Base-by-base conservation (phyloP, 2,797 vertebrate species). In the Lagodon rhomboides region DNA sequence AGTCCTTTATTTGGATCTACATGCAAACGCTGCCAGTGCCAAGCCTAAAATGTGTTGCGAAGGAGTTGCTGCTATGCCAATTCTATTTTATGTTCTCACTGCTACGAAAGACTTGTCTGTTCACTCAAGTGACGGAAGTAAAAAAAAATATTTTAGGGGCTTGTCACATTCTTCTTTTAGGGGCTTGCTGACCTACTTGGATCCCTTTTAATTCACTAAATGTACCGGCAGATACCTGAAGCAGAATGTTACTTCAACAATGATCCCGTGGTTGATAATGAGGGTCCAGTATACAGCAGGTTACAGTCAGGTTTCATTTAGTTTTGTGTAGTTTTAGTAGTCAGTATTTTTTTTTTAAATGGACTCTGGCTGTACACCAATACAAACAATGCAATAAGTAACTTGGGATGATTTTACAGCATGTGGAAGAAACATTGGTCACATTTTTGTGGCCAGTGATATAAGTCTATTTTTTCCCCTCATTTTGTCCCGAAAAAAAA, bases 41-140 rank as follows among this genome's bases (percentile, higher is more conserved):
- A 27, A 59, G 17, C 51, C 18, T 61, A 9, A 64, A 70, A 73
- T 20, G 1, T 60, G 62, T 58, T 53, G 12, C 25, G 64, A 23
- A n/a, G 5, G 12, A 75, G 20, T 9, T 38, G n/a, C 41, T 75
- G 61, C 46, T 63, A 17, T n/a, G 30, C 4, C 5, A 34, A 17
- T 1, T 5, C 30, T 16, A 15, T 5, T 20, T 61, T 73, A 30
- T 59, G 15, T 49, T 53, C 44, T 62, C 9, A 38, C 27, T 59
- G 44, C 20, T 7, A 15, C 16, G 11, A 49, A 54, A 23, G 17
- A 25, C 20, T 3, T 2, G 4, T 61, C n/a, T 51, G 20, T 53
- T 68, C 51, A 72, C 13, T 70, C 4, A 56, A 22, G 15, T 44
- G 25, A 13, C 59, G 18, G 5, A 12, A 47, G 46, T 38, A 5